A percentile compares a stretch with the other conserved stretches of the same genome.
Evolutionary conservation across 2,888 invertebrate species (phyloP).

Genomic region (Agrotis clavis): DNA sequence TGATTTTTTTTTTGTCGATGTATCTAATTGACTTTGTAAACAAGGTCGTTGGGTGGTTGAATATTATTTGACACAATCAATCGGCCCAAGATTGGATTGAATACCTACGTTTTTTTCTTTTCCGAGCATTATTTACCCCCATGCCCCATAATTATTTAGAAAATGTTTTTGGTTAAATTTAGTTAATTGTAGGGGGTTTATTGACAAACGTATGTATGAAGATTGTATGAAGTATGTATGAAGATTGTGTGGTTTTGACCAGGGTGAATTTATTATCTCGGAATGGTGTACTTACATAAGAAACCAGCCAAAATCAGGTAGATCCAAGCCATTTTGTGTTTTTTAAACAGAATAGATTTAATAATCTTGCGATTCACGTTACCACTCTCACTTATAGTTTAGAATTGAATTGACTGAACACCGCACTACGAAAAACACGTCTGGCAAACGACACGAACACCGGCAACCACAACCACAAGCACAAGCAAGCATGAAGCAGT

Average conservation of each 20-base stretch:
- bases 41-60: neutral
- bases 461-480: no score
- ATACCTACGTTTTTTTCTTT: neutral
- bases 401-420: neutral
- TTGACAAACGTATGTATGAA: no score
- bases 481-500: no score
- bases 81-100: neutral
- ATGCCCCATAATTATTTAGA: no score
- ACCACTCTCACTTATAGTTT: neutral
- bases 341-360: neutral
- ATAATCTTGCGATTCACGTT: constrained; percentile 6
- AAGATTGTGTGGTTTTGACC: no score
- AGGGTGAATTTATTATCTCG: no score
- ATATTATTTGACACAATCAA: neutral
- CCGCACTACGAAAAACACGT: constrained; percentile 1
- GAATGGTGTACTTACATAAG: constrained; percentile 48
- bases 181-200: no score
- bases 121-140: neutral
- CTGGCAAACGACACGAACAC: neutral
- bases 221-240: no score
- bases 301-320: constrained; percentile 36
- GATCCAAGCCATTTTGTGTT: constrained; percentile 39
- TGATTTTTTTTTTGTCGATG: neutral
- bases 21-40: neutral
- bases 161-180: no score